These are phyloP conservation scores for Cryptocheilus praepositus DNA, from an alignment of 2,888 invertebrate genomes.

Conservation along the genomic window DNA sequence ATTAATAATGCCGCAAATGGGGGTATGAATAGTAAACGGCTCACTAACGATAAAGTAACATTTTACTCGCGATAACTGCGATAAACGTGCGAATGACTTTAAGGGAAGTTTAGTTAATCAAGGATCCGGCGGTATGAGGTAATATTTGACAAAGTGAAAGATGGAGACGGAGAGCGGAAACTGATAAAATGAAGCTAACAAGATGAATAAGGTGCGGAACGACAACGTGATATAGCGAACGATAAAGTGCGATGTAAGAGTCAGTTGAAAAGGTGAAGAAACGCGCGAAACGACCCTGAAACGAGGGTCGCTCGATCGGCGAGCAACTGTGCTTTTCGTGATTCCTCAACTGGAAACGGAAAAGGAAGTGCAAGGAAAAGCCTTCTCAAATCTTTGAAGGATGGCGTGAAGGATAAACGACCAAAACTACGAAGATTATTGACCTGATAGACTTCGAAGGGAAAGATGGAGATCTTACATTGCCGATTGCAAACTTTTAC, in stretches of 20 bases:
- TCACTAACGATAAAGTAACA: too few relatives aligned
- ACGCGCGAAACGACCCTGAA: constrained; percentile 16
- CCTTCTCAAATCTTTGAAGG: constrained; percentile 27
- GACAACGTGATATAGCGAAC: not conserved
- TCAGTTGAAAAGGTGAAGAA: constrained; percentile 32
- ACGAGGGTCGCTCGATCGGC: constrained; percentile 29
- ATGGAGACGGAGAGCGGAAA: not conserved
- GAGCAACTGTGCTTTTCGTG: constrained; percentile 31
- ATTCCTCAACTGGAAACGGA: constrained; percentile 36
- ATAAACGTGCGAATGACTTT: too few relatives aligned
- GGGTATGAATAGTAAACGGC: too few relatives aligned
- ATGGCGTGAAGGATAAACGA: constrained; percentile 35
- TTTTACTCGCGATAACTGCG: too few relatives aligned
- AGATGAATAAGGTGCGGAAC: constrained; percentile 1
- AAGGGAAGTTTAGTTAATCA: too few relatives aligned
- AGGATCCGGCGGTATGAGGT: too few relatives aligned
- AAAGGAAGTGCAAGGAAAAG: constrained; percentile 24
- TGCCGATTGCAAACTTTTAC: too few relatives aligned
- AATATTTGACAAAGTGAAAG: too few relatives aligned
- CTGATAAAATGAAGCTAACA: not conserved
- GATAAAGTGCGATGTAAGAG: constrained; percentile 1
- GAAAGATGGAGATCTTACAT: too few relatives aligned
- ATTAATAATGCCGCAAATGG: too few relatives aligned
- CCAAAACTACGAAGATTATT: constrained; percentile 12
- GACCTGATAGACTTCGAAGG: too few relatives aligned